phyloP scores from a whole-genome alignment of 2,797 vertebrate genomes.

The Australoheros facetus region DNA sequence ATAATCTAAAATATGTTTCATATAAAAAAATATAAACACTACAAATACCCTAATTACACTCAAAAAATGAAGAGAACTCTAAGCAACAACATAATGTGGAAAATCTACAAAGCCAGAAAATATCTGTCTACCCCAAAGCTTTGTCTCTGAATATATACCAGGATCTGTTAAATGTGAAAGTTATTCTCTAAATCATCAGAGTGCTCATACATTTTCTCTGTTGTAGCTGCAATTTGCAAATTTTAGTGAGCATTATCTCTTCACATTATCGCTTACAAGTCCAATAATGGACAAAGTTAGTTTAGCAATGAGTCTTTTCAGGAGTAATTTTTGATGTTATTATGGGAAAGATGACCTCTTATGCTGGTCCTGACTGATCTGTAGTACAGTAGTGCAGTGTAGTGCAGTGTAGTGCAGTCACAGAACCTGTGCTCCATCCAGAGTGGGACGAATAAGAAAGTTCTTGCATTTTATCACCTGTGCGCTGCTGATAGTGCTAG shows the following conservation, averaged over 20 bases:
- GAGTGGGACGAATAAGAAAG: background rate
- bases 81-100: too few species aligned
- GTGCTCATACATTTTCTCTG: background rate
- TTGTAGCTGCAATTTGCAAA: too few species aligned
- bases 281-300: background rate
- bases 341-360: background rate
- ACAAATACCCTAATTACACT: too few species aligned
- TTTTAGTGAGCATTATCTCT: background rate
- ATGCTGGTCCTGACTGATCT: background rate
- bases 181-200: background rate
- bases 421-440: background rate
- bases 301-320: background rate
- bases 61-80: too few species aligned
- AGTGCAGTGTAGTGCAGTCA: background rate
- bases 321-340: background rate
- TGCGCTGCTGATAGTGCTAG: background rate
- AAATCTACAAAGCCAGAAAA: background rate
- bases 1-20: too few species aligned
- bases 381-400: background rate
- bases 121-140: background rate
- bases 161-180: background rate
- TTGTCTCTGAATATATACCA: background rate
- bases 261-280: background rate
- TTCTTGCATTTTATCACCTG: background rate
- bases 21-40: too few species aligned